Conservation (phyloP, 2,797 vertebrate genomes). For the Brachyalestes nurse region DNA sequence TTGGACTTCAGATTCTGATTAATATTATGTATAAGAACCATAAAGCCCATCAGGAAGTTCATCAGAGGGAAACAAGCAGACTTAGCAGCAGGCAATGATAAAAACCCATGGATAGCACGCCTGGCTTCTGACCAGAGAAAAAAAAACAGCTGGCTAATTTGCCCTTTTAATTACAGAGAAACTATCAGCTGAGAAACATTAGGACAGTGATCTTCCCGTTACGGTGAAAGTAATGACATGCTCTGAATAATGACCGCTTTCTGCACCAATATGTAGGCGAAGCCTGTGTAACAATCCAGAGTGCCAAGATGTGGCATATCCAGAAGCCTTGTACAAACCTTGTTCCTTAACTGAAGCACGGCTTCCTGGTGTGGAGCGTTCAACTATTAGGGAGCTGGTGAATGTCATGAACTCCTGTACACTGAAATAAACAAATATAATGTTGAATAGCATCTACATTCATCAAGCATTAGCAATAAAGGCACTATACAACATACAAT, state of each 20-base stretch:
- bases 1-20: not conserved
- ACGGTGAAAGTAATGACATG: slow-evolving; percentile 34
- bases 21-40: not conserved
- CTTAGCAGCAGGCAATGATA: not conserved
- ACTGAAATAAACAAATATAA: slow-evolving; percentile 60
- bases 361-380: slow-evolving; percentile 81
- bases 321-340: slow-evolving; percentile 71
- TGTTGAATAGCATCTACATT: not conserved
- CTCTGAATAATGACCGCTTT: slow-evolving; percentile 5
- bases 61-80: not conserved
- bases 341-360: slow-evolving; percentile 86
- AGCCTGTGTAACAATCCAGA: not conserved
- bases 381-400: slow-evolving; percentile 86
- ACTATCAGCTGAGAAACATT: not conserved
- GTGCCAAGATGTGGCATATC: not conserved
- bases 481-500: not conserved
- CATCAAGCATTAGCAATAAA: not conserved
- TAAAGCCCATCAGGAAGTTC: not conserved
- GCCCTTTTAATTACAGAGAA: slow-evolving; percentile 17
- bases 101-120: not conserved
- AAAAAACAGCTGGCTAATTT: slow-evolving; percentile 16
- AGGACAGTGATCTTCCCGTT: not conserved
- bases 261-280: not conserved
- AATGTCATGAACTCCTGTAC: slow-evolving; percentile 89
- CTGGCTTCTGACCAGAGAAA: not conserved